Percentiles rank a stretch among this genome's conserved stretches.
Evolutionary conservation across 2,888 invertebrate species (phyloP).

Genomic region (Anthophora plumipes): DNA sequence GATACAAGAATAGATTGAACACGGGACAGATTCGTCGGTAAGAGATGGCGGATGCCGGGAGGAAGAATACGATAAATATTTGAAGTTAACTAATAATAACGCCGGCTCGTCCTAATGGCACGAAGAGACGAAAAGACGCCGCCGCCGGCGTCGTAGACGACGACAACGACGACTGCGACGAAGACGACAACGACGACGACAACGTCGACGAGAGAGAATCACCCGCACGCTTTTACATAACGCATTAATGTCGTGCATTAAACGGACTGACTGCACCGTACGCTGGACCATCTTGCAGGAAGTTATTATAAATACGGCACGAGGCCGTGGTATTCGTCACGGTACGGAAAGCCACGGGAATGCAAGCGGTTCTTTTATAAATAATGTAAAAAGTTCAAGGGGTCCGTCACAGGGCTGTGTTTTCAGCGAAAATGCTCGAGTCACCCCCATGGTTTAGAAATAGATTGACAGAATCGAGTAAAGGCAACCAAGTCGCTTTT

Average conservation of each 20-base stretch:
- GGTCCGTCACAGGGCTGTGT: not conserved
- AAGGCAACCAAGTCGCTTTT: slow-evolving; percentile 17
- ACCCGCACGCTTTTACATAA: slow-evolving; percentile 73
- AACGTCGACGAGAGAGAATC: slow-evolving; percentile 59
- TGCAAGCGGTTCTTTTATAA: slow-evolving; percentile 44
- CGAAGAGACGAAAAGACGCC: slow-evolving; percentile 71
- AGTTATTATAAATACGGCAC: slow-evolving; percentile 67
- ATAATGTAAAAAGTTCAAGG: slow-evolving; percentile 55
- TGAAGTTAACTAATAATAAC: slow-evolving; percentile 83
- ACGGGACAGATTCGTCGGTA: slow-evolving; percentile 52
- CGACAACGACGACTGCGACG: slow-evolving; percentile 24
- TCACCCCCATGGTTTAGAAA: slow-evolving; percentile 32
- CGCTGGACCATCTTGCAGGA: slow-evolving; percentile 63
- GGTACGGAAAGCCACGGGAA: slow-evolving; percentile 46
- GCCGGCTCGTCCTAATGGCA: slow-evolving; percentile 71
- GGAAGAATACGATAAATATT: slow-evolving; percentile 81
- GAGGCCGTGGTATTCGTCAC: slow-evolving; percentile 54
- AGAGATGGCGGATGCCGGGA: slow-evolving; percentile 29
- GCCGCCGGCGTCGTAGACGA: slow-evolving; percentile 52
- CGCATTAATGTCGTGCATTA: slow-evolving; percentile 70
- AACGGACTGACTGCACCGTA: slow-evolving; percentile 51
- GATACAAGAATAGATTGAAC: slow-evolving; percentile 62
- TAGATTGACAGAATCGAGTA: slow-evolving; percentile 42
- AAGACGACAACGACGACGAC: slow-evolving; percentile 52
- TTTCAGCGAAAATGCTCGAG: slow-evolving; percentile 46